These are phyloP conservation scores for Eupsilia transversa DNA, from an alignment of 2,888 invertebrate species.

Conservation along the genomic window DNA sequence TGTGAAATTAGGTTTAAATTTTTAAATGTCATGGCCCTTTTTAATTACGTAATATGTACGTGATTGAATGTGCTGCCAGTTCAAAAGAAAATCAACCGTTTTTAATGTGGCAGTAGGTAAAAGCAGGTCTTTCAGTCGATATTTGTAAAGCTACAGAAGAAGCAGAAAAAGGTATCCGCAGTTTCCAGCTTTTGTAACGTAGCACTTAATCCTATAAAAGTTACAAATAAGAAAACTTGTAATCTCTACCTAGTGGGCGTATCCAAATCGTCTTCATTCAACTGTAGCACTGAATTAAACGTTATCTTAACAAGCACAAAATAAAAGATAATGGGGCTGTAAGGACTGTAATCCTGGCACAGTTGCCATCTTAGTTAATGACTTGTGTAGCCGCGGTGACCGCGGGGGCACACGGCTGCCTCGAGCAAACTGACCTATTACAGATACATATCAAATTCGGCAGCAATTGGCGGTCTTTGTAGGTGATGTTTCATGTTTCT, in stretches of 20 bases:
- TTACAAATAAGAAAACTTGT: background rate
- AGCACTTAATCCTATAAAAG: background rate
- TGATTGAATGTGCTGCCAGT: background rate
- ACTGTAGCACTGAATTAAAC: background rate
- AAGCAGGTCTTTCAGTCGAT: background rate
- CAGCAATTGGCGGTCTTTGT: background rate
- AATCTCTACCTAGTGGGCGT: background rate
- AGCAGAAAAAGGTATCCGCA: background rate
- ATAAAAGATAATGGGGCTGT: conserved; percentile 23
- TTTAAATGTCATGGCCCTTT: background rate
- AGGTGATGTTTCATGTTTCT: background rate
- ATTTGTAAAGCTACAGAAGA: background rate
- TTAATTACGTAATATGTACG: background rate
- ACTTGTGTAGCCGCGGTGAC: background rate
- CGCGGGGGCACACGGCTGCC: background rate
- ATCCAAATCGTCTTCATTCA: background rate
- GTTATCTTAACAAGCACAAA: conserved; percentile 15
- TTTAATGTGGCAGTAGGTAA: background rate
- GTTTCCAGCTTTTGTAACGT: background rate
- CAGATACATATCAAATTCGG: conserved; percentile 33
- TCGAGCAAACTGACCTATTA: background rate
- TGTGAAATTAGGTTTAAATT: background rate
- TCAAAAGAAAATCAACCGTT: background rate
- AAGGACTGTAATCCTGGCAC: background rate
- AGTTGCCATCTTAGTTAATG: conserved; percentile 24